Conservation (phyloP, 2,888 invertebrate species). For the Metellina segmentata region DNA sequence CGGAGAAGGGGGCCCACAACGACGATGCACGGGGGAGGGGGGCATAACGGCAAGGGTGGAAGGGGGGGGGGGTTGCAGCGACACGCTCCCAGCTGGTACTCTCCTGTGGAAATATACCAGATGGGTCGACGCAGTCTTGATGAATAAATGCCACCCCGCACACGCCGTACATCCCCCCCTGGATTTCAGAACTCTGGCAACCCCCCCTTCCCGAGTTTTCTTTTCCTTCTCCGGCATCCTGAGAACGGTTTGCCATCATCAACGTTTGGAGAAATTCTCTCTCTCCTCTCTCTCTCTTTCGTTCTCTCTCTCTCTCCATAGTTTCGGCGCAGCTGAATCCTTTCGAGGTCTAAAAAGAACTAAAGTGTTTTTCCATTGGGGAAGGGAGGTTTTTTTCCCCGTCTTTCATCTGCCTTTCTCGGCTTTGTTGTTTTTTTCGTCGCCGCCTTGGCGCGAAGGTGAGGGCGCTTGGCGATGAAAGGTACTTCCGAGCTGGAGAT, state of each 20-base stretch:
- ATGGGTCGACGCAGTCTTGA: slow-evolving; percentile 75
- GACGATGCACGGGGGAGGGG: slow-evolving; percentile 40
- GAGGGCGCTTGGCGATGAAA: slow-evolving; percentile 55
- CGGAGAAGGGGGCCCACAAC: slow-evolving; percentile 29
- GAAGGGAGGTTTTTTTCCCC: slow-evolving; percentile 40
- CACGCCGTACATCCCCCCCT: slow-evolving; percentile 36
- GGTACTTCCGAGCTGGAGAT: slow-evolving; percentile 41
- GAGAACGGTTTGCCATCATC: slow-evolving; percentile 71
- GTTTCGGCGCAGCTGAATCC: slow-evolving; percentile 59
- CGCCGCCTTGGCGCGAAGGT: slow-evolving; percentile 48
- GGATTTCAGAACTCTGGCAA: slow-evolving; percentile 19
- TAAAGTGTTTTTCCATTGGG: slow-evolving; percentile 73
- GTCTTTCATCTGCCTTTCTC: neutral
- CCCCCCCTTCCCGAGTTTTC: slow-evolving; percentile 43
- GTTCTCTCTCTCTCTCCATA: slow-evolving; percentile 33
- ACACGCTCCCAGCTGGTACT: slow-evolving; percentile 73
- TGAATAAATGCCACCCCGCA: slow-evolving; percentile 76
- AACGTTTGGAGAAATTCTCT: slow-evolving; percentile 57
- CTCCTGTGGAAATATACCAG: slow-evolving; percentile 75
- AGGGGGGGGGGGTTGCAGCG: slow-evolving; percentile 43
- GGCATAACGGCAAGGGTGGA: slow-evolving; percentile 26
- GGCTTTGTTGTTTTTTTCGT: slow-evolving; percentile 39
- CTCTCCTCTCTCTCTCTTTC: slow-evolving; percentile 16
- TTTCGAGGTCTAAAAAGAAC: slow-evolving; percentile 33
- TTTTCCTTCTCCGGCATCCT: slow-evolving; percentile 65